Evolutionary conservation across 2,888 invertebrate species (phyloP), one percentile per base, ranked within the genome.

Genomic region (Slavum lentiscoides): DNA sequence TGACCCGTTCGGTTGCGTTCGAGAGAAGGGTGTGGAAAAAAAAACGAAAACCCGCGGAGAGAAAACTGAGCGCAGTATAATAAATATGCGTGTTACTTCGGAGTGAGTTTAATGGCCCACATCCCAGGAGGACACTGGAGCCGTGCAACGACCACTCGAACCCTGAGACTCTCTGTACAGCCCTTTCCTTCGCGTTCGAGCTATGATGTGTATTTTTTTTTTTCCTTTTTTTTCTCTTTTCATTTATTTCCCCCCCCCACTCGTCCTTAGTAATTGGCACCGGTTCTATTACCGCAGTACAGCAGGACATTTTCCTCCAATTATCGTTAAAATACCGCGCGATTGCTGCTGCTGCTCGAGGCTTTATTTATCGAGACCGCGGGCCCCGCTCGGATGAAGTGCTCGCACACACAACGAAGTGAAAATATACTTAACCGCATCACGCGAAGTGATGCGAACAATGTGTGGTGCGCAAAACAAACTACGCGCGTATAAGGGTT

Each of bases 81-180:
- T 55, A 55, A 6, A 9, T 58, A 58, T n/a, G n/a, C 9, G 7
- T 6, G 1, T n/a, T n/a, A 53, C 53, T 53, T 17, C 53, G 53
- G 53, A 17, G 53, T 70, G 58, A 17, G 75, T 81, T 59, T 73
- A 77, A 82, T 72, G 75, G 82, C 82, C 82, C 82, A 77, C 73
- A 80, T 74, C 73, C 80, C 30, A 30, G 30, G 80, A 82, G 77
- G 72, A 68, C 77, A 53, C 66, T 6, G 53, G 58, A 37, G 70
- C 49, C 19, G 61, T n/a, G 73, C 73, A 53, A 82, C 72, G 80
- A 62, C 61, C 80, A 80, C 80, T 80, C 37, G 77, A 70, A 77
- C 70, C 70, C 70, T 62, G 61, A 11, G 11, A 5, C 23, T 70
- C 62, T 70, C 70, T 64, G 7, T 6, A 1, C 43, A 11, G 43